Evolutionary conservation across 2,113 vertebrate species (phyloP), one percentile per base, ranked within the genome.

Genomic region (Arothron firmamentum): DNA sequence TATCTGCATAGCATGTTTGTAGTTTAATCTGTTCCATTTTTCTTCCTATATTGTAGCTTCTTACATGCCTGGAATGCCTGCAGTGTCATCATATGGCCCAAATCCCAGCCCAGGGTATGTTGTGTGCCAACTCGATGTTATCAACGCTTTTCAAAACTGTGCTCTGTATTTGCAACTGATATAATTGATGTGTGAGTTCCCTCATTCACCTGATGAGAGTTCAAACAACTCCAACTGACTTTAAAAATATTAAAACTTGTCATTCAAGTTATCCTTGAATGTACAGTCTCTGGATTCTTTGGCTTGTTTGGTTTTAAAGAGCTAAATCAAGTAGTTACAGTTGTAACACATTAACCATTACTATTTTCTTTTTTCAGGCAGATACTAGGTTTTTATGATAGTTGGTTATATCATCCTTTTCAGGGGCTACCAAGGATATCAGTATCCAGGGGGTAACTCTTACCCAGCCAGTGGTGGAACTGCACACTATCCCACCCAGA

Each of bases 1-100:
- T 12, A 38, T 12, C 34, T 12, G 34, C 34, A 38, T 38, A 38
- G 34, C 34, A 12, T 12, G 2, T 11, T 38, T 38, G 34, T 38
- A 38, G 34, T 38, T 38, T 11, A 38, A 11, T 38, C 34, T 11
- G 34, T 11, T 55, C 59, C 0, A 18, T 28, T 38, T 3, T 56
- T 7, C 56, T 16, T 92, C 76, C 83, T 8, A 12, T 76, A 62
- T 77, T 59, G 49, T 72, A 98, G 97, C 93, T 87, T 95, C 96
- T 50, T 99, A 99, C 67, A 93, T 98, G 91, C 94, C 95, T 0
- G 92, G 91, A 60, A 94, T 98, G 93, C 90, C 94, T 56, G 88
- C 92, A 25, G 93, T 94, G 56, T 89, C 94, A 72, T 56, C 93
- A 4, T 98, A 94, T n/a, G 91, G 93, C 19, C 70, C 93, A 13